Conservation (phyloP, 1,140 invertebrate species). For the Stegodyphus mimosarum region DNA sequence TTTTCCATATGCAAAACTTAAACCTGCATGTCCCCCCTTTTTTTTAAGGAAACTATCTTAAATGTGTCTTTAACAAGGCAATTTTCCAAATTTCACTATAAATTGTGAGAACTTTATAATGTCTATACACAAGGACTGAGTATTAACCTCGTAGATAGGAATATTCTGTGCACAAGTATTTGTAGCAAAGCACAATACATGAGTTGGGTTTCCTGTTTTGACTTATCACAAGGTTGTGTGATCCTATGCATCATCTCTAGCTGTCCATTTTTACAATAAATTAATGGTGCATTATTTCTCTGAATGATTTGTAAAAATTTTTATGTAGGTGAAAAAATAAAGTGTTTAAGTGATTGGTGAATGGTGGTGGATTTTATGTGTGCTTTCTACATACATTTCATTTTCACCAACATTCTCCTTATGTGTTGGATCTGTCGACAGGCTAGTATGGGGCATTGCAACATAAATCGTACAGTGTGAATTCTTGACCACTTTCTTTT, state of each 20-base stretch:
- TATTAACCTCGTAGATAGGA: slow-evolving; percentile 7
- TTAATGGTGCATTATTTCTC: slow-evolving; percentile 31
- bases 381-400: neutral
- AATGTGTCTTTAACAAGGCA: neutral
- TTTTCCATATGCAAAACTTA: neutral
- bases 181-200: slow-evolving; percentile 52
- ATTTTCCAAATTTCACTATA: neutral
- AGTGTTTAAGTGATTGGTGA: slow-evolving; percentile 53
- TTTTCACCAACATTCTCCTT: neutral
- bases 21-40: neutral
- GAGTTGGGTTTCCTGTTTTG: slow-evolving; percentile 32
- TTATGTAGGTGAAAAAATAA: slow-evolving; percentile 58
- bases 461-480: too few relatives aligned
- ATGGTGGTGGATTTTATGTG: neutral
- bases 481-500: too few relatives aligned
- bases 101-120: neutral
- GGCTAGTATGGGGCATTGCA: too few relatives aligned
- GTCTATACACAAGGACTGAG: too few relatives aligned
- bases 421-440: too few relatives aligned
- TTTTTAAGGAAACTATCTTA: neutral
- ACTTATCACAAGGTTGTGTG: slow-evolving; percentile 10
- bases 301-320: slow-evolving; percentile 51
- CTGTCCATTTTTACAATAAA: slow-evolving; percentile 58
- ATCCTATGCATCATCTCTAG: slow-evolving; percentile 48
- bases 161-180: slow-evolving; percentile 45